Evolutionary conservation across 37 sponge, comb jelly and placozoan genomes (phyloP), one percentile per base, ranked within the genome.

Genomic region (Axinella damicornis): DNA sequence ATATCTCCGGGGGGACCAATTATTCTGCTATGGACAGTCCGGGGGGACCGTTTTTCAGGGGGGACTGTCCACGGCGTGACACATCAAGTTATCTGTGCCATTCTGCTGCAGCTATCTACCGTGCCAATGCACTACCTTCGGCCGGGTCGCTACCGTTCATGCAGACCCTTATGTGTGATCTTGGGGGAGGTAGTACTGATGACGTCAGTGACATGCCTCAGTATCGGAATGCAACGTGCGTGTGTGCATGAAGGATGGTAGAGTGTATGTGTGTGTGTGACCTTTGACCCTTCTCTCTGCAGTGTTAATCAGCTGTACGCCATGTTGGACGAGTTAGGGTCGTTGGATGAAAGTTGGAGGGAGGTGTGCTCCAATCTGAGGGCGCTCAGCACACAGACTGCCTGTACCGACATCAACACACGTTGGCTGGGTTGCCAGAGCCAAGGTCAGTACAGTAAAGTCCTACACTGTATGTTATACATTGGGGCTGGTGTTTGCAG

Each of bases 141-240:
- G 99, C 99, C 46, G 99, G 99, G 5, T 63, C 88, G 11, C 78
- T 99, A 34, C 99, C 99, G 2, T 99, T 99, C 69, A 67, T 96
- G 53, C 99, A 99, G 88, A 78, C 95, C 27, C 22, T 93, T 22
- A 56, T 95, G 60, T 99, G 99, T 80, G 99, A 99, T 56, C 67
- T 94, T 39, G 19, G 33, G 15, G 74, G 40, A 0, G 57, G 57
- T 0, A 13, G 65, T 9, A 69, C 25, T 11, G 18, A 31, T 0
- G n/a, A 66, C 37, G 74, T 52, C 37, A 57, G 83, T 19, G 87
- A 83, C 67, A 86, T 90, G 91, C 91, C 87, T 0, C 9, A 55
- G 4, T 94, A 81, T 66, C 91, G 83, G 4, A 83, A 83, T 79
- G 94, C 94, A 36, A 78, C 73, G 94, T 94, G 68, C 69, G 80